phyloP scores from a whole-genome alignment of 2,888 invertebrate species.

The Drosophila emarginata region DNA sequence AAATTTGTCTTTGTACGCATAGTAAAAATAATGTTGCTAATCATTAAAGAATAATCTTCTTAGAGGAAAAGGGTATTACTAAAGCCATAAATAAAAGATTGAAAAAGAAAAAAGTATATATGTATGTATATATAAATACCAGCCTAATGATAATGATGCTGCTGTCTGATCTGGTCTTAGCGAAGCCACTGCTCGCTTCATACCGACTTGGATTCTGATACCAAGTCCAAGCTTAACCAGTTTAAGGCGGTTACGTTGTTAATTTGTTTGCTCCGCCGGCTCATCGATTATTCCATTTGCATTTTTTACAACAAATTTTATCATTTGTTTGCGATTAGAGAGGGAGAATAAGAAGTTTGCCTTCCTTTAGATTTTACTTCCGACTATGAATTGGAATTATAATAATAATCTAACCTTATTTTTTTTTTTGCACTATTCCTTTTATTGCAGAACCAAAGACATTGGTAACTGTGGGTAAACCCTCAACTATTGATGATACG shows the following conservation, averaged over 20 bases:
- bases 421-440: background rate
- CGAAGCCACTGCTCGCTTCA: background rate
- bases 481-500: slow-evolving; percentile 82
- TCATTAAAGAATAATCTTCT: no score
- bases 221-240: slow-evolving; percentile 29
- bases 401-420: background rate
- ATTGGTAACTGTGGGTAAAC: slow-evolving; percentile 79
- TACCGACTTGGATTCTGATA: slow-evolving; percentile 10
- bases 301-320: slow-evolving; percentile 35
- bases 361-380: slow-evolving; percentile 7
- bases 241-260: slow-evolving; percentile 40
- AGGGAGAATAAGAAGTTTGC: slow-evolving; percentile 6
- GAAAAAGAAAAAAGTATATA: background rate
- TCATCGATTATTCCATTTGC: slow-evolving; percentile 43
- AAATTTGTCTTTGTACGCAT: no score
- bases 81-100: background rate
- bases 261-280: slow-evolving; percentile 35
- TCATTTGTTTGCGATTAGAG: slow-evolving; percentile 19
- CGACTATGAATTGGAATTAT: slow-evolving; percentile 12
- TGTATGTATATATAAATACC: background rate
- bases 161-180: slow-evolving; percentile 17
- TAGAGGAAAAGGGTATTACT: background rate
- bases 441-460: slow-evolving; percentile 76
- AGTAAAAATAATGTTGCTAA: no score
- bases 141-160: slow-evolving; percentile 16